These are phyloP conservation scores for Phrynocephalus forsythii DNA, from an alignment of 2,797 vertebrate genomes.

Conservation along the genomic window DNA sequence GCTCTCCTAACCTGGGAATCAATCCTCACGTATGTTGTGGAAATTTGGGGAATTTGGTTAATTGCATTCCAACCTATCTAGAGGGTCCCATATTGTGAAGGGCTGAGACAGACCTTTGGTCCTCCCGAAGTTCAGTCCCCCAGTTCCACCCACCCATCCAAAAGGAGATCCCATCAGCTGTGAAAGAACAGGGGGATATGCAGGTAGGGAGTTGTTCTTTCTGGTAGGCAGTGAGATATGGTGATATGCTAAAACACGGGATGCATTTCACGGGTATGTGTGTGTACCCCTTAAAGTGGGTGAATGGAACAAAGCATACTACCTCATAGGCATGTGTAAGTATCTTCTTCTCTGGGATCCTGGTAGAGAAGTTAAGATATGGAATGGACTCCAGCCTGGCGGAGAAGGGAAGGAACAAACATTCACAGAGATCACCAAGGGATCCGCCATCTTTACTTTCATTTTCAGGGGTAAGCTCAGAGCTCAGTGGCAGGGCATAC, in stretches of 20 bases:
- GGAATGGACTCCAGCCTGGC: conserved; percentile 15
- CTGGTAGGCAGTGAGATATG: neutral
- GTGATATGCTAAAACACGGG: neutral
- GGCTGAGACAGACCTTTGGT: no score
- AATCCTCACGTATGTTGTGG: neutral
- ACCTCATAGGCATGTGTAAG: conserved; percentile 26
- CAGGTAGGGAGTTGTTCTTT: neutral
- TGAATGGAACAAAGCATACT: neutral
- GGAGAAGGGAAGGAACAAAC: neutral
- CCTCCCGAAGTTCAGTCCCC: neutral
- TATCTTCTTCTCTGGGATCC: neutral
- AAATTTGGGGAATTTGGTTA: neutral
- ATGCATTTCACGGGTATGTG: neutral
- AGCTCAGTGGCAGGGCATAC: neutral
- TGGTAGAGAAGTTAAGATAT: conserved; percentile 24
- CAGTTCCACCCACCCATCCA: neutral
- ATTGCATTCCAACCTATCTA: neutral
- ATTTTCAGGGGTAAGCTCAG: neutral
- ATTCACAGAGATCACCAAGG: neutral
- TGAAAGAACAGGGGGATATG: neutral
- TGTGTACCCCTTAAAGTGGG: no score
- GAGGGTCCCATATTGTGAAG: neutral
- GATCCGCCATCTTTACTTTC: neutral
- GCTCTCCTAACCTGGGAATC: neutral
- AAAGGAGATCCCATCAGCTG: no score